A percentile compares a stretch with the other conserved stretches of the same genome.
Conservation (phyloP, 2,888 invertebrate genomes). For the Thymelicus sylvestris region DNA sequence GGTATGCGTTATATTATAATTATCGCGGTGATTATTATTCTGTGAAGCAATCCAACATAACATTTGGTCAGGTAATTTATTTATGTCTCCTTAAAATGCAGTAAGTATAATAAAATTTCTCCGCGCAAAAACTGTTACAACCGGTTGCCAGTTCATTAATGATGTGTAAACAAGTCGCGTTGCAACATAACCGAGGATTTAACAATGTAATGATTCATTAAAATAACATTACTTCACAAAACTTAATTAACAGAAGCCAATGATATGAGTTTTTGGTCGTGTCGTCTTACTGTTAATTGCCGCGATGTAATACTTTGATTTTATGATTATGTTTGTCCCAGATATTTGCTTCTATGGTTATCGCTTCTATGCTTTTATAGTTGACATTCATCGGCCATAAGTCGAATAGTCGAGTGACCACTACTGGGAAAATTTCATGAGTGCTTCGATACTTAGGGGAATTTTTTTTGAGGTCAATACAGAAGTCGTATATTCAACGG, state of each 20-base stretch:
- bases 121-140: conserved; percentile 24
- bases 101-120: conserved; percentile 17
- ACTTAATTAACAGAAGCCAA: conserved; percentile 31
- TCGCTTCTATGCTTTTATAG: too few relatives aligned
- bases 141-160: conserved; percentile 28
- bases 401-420: too few relatives aligned
- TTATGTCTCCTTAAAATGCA: conserved; percentile 20
- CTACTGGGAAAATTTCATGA: too few relatives aligned
- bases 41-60: conserved; percentile 1
- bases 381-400: too few relatives aligned
- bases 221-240: conserved; percentile 32
- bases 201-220: conserved; percentile 33
- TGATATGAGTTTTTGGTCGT: conserved; percentile 11
- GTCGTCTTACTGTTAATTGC: background rate
- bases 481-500: too few relatives aligned
- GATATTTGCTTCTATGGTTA: too few relatives aligned
- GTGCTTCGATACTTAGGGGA: too few relatives aligned
- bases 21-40: conserved; percentile 29
- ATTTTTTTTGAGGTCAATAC: too few relatives aligned
- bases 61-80: conserved; percentile 5
- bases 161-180: conserved; percentile 32
- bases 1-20: too few relatives aligned
- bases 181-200: conserved; percentile 33
- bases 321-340: too few relatives aligned
- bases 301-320: background rate